Evolutionary conservation across 2,888 invertebrate species (phyloP).

Genomic region (Caenorhabditis sp.): DNA sequence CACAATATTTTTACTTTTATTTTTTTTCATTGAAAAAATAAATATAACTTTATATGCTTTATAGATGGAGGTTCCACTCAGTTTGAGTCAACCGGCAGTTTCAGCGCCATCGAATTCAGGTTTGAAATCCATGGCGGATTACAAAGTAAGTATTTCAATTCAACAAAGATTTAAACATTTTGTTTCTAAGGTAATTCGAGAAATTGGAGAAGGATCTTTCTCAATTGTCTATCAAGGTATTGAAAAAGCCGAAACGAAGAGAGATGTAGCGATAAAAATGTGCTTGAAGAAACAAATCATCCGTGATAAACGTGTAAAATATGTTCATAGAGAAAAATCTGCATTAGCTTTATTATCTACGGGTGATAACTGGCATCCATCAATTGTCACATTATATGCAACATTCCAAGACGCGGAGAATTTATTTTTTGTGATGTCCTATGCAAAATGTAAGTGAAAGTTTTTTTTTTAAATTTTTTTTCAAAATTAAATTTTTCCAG

Average conservation of each 20-base stretch:
- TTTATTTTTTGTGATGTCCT: slow-evolving; percentile 92
- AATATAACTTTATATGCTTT: neutral
- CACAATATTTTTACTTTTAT: neutral
- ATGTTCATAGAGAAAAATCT: slow-evolving; percentile 51
- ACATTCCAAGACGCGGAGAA: slow-evolving; percentile 93
- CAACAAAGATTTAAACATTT: neutral
- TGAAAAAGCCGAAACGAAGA: slow-evolving; percentile 25
- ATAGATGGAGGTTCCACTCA: slow-evolving; percentile 32
- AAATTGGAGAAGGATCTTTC: slow-evolving; percentile 55
- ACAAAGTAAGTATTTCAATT: slow-evolving; percentile 10
- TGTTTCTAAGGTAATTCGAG: slow-evolving; percentile 39
- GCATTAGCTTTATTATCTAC: slow-evolving; percentile 75
- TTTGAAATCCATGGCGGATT: slow-evolving; percentile 37
- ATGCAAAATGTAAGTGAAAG: slow-evolving; percentile 42
- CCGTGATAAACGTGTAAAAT: slow-evolving; percentile 83
- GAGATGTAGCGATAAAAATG: slow-evolving; percentile 85
- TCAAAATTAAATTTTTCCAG: slow-evolving; percentile 31
- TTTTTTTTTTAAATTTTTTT: neutral
- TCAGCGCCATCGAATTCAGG: neutral
- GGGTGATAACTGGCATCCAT: slow-evolving; percentile 75
- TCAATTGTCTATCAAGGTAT: slow-evolving; percentile 45
- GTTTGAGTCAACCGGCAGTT: slow-evolving; percentile 13
- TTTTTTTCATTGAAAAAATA: neutral
- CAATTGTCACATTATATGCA: slow-evolving; percentile 90
- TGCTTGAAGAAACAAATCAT: slow-evolving; percentile 92